These are phyloP conservation scores for Syngnathus typhle DNA, from an alignment of 2,113 vertebrate species.

Conservation along the genomic window DNA sequence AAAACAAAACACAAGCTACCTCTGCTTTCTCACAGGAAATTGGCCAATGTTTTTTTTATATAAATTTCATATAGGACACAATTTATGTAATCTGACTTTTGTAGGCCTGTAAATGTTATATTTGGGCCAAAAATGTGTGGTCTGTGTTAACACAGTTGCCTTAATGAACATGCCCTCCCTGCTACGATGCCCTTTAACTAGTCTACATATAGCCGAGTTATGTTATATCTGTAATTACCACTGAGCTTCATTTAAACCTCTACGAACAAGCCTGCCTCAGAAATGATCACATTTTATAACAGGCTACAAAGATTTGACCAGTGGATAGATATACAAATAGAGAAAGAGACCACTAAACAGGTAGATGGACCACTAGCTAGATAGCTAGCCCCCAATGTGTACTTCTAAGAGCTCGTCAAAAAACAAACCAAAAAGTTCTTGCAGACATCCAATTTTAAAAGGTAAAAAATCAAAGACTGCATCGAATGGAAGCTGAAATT, in stretches of 20 bases:
- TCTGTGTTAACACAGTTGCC: slow-evolving; percentile 17
- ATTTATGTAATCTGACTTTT: too few species aligned
- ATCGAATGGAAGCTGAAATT: slow-evolving; percentile 66
- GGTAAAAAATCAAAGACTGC: slow-evolving; percentile 47
- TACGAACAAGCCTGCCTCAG: background rate
- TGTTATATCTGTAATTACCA: slow-evolving; percentile 15
- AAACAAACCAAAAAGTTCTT: slow-evolving; percentile 43
- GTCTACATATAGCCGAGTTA: slow-evolving; percentile 20
- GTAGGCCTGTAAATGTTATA: too few species aligned
- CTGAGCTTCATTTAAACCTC: background rate
- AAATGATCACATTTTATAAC: background rate
- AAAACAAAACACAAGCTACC: slow-evolving; percentile 25
- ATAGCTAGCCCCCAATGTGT: background rate
- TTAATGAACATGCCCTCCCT: slow-evolving; percentile 22
- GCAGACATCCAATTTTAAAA: slow-evolving; percentile 48
- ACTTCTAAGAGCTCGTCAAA: slow-evolving; percentile 40
- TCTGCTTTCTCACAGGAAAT: slow-evolving; percentile 36
- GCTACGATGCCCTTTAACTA: slow-evolving; percentile 16
- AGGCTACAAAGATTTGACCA: background rate
- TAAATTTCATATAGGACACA: too few species aligned
- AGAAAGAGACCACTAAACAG: background rate
- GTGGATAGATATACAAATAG: background rate
- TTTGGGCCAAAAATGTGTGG: too few species aligned
- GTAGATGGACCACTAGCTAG: background rate
- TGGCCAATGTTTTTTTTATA: background rate